These are phyloP conservation scores for Brachionus plicatilis DNA, from an alignment of 1,140 invertebrate genomes.

Conservation along the genomic window DNA sequence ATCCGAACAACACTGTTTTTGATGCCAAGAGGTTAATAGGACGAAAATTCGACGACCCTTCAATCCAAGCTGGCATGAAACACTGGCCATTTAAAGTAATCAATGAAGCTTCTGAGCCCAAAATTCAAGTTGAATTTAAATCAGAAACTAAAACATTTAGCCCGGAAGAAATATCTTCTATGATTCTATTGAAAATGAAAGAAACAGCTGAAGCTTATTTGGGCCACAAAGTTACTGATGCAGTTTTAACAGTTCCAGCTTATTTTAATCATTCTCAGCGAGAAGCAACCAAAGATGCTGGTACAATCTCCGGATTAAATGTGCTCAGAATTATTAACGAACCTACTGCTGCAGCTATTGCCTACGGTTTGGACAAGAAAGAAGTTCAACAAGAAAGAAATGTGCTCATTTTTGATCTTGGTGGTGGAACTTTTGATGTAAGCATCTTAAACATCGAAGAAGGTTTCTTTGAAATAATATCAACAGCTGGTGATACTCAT, in stretches of 20 bases:
- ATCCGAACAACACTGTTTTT: conserved; percentile 91
- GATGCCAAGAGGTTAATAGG: conserved; percentile 74
- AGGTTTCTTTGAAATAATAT: conserved; percentile 88
- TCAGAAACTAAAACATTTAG: conserved; percentile 80
- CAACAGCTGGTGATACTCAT: conserved; percentile 93
- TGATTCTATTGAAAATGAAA: conserved; percentile 82
- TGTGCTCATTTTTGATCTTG: conserved; percentile 76
- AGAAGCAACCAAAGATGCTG: conserved; percentile 60
- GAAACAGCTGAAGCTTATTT: conserved; percentile 87
- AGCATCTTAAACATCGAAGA: conserved; percentile 90
- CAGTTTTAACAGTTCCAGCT: conserved; percentile 48
- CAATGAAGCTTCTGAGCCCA: conserved; percentile 73
- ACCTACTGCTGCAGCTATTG: conserved; percentile 57
- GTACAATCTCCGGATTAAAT: conserved; percentile 60
- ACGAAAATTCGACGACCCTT: conserved; percentile 67
- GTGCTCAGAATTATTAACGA: conserved; percentile 58
- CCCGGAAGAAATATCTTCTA: conserved; percentile 82
- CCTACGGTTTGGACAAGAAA: conserved; percentile 58
- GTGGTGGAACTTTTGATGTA: conserved; percentile 94
- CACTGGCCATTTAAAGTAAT: conserved; percentile 71
- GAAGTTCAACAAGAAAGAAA: conserved; percentile 56
- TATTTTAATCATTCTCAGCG: conserved; percentile 60
- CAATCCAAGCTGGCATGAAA: conserved; percentile 64
- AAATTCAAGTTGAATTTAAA: conserved; percentile 77
- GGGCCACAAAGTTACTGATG: conserved; percentile 60